Conservation (phyloP, 2,888 invertebrate genomes). For the Leptinotarsa juncta region DNA sequence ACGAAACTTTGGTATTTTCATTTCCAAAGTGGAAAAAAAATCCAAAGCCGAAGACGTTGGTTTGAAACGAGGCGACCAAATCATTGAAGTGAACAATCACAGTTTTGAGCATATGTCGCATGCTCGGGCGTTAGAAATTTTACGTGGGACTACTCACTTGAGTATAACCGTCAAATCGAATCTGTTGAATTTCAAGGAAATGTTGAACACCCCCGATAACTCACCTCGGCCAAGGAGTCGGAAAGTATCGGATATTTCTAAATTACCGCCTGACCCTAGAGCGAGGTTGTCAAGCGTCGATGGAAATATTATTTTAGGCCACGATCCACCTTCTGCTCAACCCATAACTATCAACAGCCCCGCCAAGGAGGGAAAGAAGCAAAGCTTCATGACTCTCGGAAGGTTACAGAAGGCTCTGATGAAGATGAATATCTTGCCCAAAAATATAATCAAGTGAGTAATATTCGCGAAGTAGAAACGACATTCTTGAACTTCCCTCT, state of each 20-base stretch:
- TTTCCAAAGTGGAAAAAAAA: constrained; percentile 91
- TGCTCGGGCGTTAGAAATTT: constrained; percentile 90
- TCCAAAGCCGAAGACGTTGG: constrained; percentile 97
- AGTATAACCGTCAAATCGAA: constrained; percentile 98
- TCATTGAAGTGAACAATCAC: constrained; percentile 97
- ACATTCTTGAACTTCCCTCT: not conserved
- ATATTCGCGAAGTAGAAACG: not conserved
- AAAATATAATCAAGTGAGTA: constrained; percentile 75
- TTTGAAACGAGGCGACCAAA: constrained; percentile 96
- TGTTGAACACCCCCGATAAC: constrained; percentile 82
- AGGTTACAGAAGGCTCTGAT: constrained; percentile 86
- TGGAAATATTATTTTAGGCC: constrained; percentile 60
- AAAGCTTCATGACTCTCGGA: constrained; percentile 88
- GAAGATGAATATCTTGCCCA: constrained; percentile 90
- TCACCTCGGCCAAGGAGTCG: constrained; percentile 79
- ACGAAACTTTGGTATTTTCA: constrained; percentile 86
- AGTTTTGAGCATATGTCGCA: constrained; percentile 95
- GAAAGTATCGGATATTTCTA: constrained; percentile 70
- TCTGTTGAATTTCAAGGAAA: constrained; percentile 86
- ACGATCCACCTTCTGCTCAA: constrained; percentile 66
- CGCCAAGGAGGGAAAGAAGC: constrained; percentile 71
- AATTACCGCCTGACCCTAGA: constrained; percentile 77
- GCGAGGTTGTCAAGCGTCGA: constrained; percentile 86
- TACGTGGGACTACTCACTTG: constrained; percentile 93
- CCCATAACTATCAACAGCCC: constrained; percentile 73